Conservation (phyloP, 1,140 invertebrate genomes). For the Trinorchestia longiramus region DNA sequence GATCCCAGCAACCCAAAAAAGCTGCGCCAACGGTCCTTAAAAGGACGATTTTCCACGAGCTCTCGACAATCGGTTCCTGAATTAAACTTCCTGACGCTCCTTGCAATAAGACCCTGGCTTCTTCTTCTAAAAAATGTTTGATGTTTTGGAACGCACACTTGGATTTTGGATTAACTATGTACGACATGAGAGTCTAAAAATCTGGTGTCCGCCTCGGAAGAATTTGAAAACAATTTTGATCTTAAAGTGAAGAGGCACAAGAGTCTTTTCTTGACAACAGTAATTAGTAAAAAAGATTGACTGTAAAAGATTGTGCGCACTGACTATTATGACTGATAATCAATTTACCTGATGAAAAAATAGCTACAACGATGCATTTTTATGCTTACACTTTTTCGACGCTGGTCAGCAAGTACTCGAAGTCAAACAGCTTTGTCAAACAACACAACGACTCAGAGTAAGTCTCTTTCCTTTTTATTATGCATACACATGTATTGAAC, state of each 20-base stretch:
- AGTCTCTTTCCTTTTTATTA: too few species aligned
- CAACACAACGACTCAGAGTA: too few species aligned
- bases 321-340: too few species aligned
- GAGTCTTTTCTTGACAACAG: background rate
- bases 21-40: background rate
- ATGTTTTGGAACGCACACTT: constrained; percentile 8
- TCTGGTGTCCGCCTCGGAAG: background rate
- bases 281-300: background rate
- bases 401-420: too few species aligned
- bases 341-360: too few species aligned
- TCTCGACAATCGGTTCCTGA: constrained; percentile 35
- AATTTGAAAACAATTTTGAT: background rate
- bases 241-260: background rate
- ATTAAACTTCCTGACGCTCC: constrained; percentile 17
- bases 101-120: background rate
- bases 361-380: too few species aligned
- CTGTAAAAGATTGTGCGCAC: background rate
- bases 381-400: too few species aligned
- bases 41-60: constrained; percentile 27
- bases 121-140: background rate
- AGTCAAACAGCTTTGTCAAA: too few species aligned
- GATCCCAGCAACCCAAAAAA: constrained; percentile 17
- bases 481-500: too few species aligned
- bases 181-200: background rate
- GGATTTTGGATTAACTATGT: background rate